phyloP scores from a whole-genome alignment of 1,140 invertebrate species.

The Ganaspis sp. region DNA sequence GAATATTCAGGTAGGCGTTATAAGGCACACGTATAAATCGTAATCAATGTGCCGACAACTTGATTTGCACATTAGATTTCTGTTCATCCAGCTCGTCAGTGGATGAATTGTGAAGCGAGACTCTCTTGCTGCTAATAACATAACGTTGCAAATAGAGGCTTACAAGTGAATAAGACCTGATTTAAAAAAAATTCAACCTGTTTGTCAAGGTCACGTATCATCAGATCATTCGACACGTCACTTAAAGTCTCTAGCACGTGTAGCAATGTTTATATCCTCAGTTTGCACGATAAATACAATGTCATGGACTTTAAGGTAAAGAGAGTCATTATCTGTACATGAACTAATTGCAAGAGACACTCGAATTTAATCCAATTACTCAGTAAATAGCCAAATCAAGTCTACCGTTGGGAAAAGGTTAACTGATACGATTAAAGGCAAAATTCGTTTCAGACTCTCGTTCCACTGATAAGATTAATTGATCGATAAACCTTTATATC shows the following conservation, averaged over 20 bases:
- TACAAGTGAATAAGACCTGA: neutral
- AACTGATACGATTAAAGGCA: neutral
- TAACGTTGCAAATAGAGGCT: neutral
- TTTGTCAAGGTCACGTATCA: constrained; percentile 11
- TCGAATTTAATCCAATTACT: neutral
- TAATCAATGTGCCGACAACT: constrained; percentile 21
- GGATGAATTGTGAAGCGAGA: constrained; percentile 8
- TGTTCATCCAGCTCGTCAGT: constrained; percentile 16
- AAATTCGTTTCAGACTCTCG: neutral
- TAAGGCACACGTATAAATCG: constrained; percentile 10
- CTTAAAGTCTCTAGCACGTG: constrained; percentile 17
- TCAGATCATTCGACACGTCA: neutral
- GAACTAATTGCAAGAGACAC: neutral
- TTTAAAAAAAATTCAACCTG: constrained; percentile 26
- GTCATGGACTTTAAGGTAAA: constrained; percentile 8
- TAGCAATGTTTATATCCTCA: constrained; percentile 4
- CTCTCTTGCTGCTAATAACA: constrained; percentile 2
- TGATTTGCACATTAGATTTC: constrained; percentile 25
- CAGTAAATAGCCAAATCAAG: neutral
- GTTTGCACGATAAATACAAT: neutral
- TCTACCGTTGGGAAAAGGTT: neutral
- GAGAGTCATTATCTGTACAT: neutral
- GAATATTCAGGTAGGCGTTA: neutral
- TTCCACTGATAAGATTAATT: constrained; percentile 2
- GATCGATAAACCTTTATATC: neutral